Base-by-base conservation (phyloP, 2,888 invertebrate species). In the Acronicta psi region DNA sequence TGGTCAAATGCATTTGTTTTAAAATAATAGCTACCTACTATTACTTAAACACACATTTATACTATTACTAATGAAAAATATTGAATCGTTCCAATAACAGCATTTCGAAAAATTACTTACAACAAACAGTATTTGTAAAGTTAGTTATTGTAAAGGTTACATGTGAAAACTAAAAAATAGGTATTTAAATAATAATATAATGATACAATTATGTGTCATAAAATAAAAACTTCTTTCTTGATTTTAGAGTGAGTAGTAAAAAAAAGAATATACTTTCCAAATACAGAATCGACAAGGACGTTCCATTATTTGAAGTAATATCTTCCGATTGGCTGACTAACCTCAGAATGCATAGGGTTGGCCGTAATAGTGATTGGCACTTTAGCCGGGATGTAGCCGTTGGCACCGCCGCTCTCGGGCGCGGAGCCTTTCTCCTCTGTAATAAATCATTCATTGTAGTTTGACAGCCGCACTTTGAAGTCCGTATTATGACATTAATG, bases 281-380 rank as follows among this genome's bases (percentile, higher is more conserved):
- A 37, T 29, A 23, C 11, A n/a, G 29, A 34, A 23, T 37, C 23
- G 46, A 20, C 0, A 18, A 14, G 31, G 31, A 51, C 7, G 16
- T 34, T 29, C 5, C 18, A n/a, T 34, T 49, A n/a, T 34, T 49
- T 23, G 34, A 16, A 51, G 36, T 49, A 31, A 43, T 70, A 50
- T 42, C 38, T 20, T 41, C 37, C 20, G 31, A 50, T 68, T 90
- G 60, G 17, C 40, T 34, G 54, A 40, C 58, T 71, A 66, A 96
- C 97, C 95, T 97, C 97, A 77, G 96, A 95, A 79, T 97, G 96
- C 85, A 97, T 94, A 25, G 97, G 97, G 88, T 97, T 97, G 53
- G 96, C 95, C 6, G 97, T 97, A 78, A 97, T 97, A 56, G 96
- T 97, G 81, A 97, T 96, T 47, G 94, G 92, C 66, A 94, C 93